Evolutionary conservation across 1,140 invertebrate genomes (phyloP), one percentile per base, ranked within the genome.

Genomic region (Psix sp.): DNA sequence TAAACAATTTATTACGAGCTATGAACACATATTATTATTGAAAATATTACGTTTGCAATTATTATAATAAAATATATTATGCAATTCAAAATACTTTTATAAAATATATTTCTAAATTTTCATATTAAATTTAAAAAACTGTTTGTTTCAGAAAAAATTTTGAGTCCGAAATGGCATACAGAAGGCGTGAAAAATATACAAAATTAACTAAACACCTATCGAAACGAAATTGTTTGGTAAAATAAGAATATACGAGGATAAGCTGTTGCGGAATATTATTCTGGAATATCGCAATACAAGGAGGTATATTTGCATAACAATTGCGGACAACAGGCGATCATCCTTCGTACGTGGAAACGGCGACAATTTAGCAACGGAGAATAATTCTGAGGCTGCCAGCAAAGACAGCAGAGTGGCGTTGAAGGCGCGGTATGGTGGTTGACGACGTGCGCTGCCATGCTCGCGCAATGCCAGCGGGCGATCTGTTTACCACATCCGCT

Each of bases 391-490:
- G 51, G 45, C 63, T 54, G 65, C 59, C 63, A 36, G 49, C 48
- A 68, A 68, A 73, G 60, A 51, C 72, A 68, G 74, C 46, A 29
- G 54, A 63, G 68, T 56, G 59, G 51, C 57, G 65, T 68, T 60
- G 21, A 74, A 57, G 63, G 56, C 66, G 71, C 77, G 76, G 75
- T 68, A 77, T 77, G 80, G 77, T 84, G 81, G 79, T 79, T 80
- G 82, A 81, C 80, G 80, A 82, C 81, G 81, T 80, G 82, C 83
- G 83, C 84, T 84, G 86, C 82, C 81, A 87, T 87, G 86, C 82
- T 81, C 77, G 75, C 79, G 82, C 79, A 76, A 82, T 85, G 84
- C 80, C 83, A 86, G 82, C 80, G 79, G 81, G 82, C 82, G 80
- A 78, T 78, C 75, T 76, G 74, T 77, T 76, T 77, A 71, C 76